These are phyloP conservation scores for Artibeus lituratus DNA, from an alignment of 2,797 vertebrate genomes.

Conservation along the genomic window DNA sequence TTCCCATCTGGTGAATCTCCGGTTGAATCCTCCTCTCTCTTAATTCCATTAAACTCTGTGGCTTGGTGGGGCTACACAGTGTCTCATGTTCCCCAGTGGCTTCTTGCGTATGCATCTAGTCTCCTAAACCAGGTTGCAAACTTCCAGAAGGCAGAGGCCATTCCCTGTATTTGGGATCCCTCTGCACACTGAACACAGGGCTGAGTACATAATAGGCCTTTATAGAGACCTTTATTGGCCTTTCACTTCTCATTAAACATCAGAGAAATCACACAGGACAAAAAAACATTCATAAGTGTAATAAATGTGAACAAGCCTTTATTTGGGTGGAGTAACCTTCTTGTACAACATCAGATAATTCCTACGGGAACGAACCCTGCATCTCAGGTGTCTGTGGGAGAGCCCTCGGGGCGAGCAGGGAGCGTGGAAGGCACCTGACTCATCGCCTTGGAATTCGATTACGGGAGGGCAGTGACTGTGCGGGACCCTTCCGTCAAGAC, in stretches of 20 bases:
- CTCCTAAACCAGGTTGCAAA: background rate
- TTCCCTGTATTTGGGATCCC: background rate
- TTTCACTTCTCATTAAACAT: conserved; percentile 23
- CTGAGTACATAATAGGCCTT: background rate
- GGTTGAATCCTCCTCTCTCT: background rate
- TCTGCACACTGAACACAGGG: background rate
- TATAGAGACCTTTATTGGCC: background rate
- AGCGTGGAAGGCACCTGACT: background rate
- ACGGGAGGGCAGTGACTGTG: background rate
- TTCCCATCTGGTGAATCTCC: background rate
- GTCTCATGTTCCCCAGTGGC: background rate
- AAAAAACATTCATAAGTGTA: background rate
- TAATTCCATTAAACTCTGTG: background rate
- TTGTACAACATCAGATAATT: conserved; percentile 5
- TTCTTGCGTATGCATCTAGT: background rate
- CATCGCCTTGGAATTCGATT: background rate
- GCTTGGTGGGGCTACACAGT: background rate
- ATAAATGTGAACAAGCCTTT: background rate
- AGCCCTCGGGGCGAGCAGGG: background rate
- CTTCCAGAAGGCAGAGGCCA: background rate
- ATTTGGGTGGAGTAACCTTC: conserved; percentile 3
- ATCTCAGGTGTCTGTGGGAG: background rate
- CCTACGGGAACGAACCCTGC: background rate
- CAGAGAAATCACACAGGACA: background rate
- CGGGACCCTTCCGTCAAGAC: background rate